Percentiles rank a stretch among this genome's conserved stretches.
These are phyloP conservation scores for Brachylomia viminalis DNA, from an alignment of 2,888 invertebrate genomes.

Conservation along the genomic window DNA sequence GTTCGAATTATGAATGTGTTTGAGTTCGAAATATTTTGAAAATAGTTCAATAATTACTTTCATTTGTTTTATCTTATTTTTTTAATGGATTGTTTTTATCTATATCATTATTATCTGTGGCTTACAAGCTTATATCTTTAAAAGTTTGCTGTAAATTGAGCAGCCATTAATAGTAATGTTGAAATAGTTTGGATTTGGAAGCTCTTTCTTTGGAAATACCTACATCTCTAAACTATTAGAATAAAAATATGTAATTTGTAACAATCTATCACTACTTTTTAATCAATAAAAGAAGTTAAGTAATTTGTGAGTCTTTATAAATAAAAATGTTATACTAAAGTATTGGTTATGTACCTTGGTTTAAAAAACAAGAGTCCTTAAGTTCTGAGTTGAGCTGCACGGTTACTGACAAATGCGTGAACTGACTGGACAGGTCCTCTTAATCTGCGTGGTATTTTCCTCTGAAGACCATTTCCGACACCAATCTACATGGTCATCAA, in stretches of 20 bases:
- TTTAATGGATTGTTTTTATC: background rate
- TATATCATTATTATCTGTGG: background rate
- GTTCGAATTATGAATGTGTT: conserved; percentile 44
- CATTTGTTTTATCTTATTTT: background rate
- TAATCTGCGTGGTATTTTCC: too few relatives aligned
- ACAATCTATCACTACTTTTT: background rate
- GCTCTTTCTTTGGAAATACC: background rate
- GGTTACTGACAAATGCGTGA: too few relatives aligned
- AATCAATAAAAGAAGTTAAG: background rate
- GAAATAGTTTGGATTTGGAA: background rate
- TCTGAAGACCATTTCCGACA: too few relatives aligned
- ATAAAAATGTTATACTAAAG: too few relatives aligned
- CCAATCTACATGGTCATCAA: too few relatives aligned
- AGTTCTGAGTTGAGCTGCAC: too few relatives aligned
- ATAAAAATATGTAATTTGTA: background rate
- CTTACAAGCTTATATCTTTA: too few relatives aligned
- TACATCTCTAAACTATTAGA: background rate
- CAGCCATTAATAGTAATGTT: background rate
- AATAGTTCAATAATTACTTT: background rate
- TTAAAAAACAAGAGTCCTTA: background rate
- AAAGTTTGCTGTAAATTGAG: background rate
- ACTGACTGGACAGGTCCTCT: too few relatives aligned
- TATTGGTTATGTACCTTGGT: too few relatives aligned
- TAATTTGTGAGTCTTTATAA: background rate
- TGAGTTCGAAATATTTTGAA: conserved; percentile 23